Base-by-base conservation (phyloP, 2,888 invertebrate genomes). In the Notocelia uddmanniana region DNA sequence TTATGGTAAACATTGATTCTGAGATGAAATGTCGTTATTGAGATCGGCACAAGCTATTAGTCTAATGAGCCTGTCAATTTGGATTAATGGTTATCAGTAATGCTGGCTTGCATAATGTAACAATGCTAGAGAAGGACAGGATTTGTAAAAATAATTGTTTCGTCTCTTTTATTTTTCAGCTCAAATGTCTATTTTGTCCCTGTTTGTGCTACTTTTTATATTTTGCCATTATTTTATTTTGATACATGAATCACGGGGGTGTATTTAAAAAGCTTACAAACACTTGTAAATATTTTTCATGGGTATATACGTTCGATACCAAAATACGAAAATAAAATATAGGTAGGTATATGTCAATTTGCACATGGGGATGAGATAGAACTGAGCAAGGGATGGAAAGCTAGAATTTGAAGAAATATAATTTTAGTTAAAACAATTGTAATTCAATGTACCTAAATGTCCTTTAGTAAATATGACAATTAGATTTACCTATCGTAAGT, bases 21-120 rank as follows among this genome's bases (percentile, higher is more conserved):
- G 55, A 72, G 68, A 72, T 72, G 72, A 72, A 72, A 72, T 68
- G 50, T 72, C 55, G 72, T 68, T 62, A 62, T 72, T 72, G 67
- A 68, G 72, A 72, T 72, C 55, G 26, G 55, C 18, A 50, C 21
- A 37, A 26, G 63, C 57, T 70, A 60, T 71, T 67, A 48, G 62
- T 34, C 55, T 72, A 68, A 72, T 62, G 68, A 72, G 72, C 11
- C 62, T 62, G 72, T 71, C 71, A 71, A 54, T 71, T 71, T 66
- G 54, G 59, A 66, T 71, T 66, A 71, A 60, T 59, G 45, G 21
- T 13, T 34, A 50, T 54, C 31, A n/a, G 21, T 37, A 52, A 54
- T 54, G 37, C 19, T 37, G 21, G 19, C 23, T 26, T 55, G 26
- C 13, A 23, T 55, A 55, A 15, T 6, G n/a, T n/a, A 55, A 55